phyloP scores from a whole-genome alignment of 2,888 invertebrate species.

The Tipula vernalis region DNA sequence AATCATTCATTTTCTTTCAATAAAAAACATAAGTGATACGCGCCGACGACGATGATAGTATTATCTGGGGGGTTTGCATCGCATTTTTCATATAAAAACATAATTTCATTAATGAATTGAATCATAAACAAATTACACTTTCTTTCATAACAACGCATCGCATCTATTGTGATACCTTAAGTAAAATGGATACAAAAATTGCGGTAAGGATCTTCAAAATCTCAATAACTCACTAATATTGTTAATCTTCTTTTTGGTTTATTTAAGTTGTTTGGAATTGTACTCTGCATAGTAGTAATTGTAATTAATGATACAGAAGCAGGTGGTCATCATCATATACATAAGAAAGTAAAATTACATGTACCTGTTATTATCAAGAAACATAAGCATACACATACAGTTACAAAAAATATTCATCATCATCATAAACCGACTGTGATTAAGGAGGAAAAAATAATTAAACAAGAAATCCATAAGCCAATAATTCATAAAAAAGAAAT shows the following conservation, averaged over 20 bases:
- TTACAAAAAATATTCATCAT: constrained; percentile 34
- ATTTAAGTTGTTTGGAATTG: neutral
- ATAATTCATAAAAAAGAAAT: constrained; percentile 27
- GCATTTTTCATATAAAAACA: neutral
- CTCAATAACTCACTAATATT: neutral
- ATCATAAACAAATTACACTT: neutral
- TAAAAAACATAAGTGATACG: neutral
- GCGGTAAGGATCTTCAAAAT: neutral
- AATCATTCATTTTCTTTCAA: neutral
- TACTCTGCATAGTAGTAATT: neutral
- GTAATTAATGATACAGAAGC: neutral
- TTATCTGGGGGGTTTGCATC: neutral
- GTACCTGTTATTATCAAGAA: constrained; percentile 33
- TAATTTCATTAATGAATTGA: neutral
- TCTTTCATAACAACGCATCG: neutral
- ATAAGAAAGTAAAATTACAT: constrained; percentile 33
- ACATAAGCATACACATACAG: constrained; percentile 34
- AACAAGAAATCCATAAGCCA: constrained; percentile 30
- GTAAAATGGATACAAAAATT: constrained; percentile 11
- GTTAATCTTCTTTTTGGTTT: neutral
- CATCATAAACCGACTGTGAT: constrained; percentile 34
- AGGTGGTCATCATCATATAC: constrained; percentile 23
- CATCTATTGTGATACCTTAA: neutral
- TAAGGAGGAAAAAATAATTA: constrained; percentile 35
- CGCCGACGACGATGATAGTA: neutral